Conservation (phyloP, 2,888 invertebrate species). For the Aquatica leii region DNA sequence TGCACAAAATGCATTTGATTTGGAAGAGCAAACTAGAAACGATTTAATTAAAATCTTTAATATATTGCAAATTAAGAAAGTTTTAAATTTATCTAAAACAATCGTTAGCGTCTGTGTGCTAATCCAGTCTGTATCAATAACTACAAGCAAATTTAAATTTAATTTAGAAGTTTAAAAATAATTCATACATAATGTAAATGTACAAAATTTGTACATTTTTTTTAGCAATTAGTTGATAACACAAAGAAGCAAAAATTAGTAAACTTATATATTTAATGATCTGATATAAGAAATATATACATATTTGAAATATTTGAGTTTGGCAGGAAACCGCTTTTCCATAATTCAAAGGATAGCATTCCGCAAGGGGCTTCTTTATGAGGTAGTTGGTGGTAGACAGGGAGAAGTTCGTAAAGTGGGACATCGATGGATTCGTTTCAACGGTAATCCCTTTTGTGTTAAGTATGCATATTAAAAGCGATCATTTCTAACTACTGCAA, state of each 20-base stretch:
- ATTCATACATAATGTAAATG: too few species aligned
- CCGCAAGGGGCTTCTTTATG: conserved; percentile 37
- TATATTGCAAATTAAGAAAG: too few species aligned
- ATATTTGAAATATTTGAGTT: conserved; percentile 48
- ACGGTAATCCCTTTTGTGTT: conserved; percentile 20
- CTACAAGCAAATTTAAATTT: conserved; percentile 15
- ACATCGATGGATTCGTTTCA: conserved; percentile 21
- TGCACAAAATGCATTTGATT: too few species aligned
- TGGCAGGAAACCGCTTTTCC: conserved; percentile 41
- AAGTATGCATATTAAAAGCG: conserved; percentile 23
- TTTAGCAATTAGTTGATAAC: too few species aligned
- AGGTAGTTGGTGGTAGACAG: conserved; percentile 27
- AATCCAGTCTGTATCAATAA: conserved; percentile 17
- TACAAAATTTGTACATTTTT: too few species aligned
- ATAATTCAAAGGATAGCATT: conserved; percentile 43
- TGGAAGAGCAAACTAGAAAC: too few species aligned
- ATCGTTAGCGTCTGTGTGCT: background rate
- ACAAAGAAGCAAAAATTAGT: too few species aligned
- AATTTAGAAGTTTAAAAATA: too few species aligned
- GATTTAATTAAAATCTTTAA: too few species aligned
- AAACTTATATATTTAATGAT: too few species aligned
- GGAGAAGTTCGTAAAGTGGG: conserved; percentile 31
- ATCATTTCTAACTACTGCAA: conserved; percentile 3
- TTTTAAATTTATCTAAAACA: too few species aligned
- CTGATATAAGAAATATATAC: too few species aligned